Base-by-base conservation (phyloP, 2,797 vertebrate genomes). In the Sebastes steindachneri region DNA sequence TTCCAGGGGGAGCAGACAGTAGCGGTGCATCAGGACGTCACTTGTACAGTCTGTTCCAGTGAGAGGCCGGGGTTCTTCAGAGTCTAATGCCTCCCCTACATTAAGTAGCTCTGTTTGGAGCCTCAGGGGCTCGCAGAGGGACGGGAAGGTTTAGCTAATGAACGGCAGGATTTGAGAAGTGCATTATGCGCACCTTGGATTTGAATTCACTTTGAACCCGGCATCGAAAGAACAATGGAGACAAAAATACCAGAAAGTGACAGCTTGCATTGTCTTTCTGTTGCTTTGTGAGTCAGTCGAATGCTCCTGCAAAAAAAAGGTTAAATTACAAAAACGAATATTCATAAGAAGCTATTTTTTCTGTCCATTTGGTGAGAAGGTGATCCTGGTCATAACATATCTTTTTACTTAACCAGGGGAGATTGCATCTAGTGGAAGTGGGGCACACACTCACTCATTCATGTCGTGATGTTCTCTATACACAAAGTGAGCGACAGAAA, bases 1-100 rank as follows among this genome's bases (percentile, higher is more conserved):
- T 25, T 82, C 65, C 58, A 1, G 17, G 29, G 67, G 75, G 74
- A 83, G 77, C 69, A 41, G 66, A 21, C 3, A 8, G 57, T 15
- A 33, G 72, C 12, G 11, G 60, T 21, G 45, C 29, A 66, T 60
- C 62, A 48, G 72, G 69, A 68, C 54, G 29, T 58, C 67, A 25
- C 77, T 55, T 25, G 65, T 67, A 69, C 82, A 69, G 51, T 31
- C 25, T 67, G 78, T 64, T 81, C 51, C 6, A 62, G 74, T 41
- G 53, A 65, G 75, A 70, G 67, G 23, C 25, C 10, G 57, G 26
- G 60, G 35, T 77, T 62, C 67, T 78, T 76, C 51, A 48, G 55
- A 53, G 62, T 76, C 51, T 21, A 45, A 69, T 41, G 70, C 59
- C 64, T 63, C n/a, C 76, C 54, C 63, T 65, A 25, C 48, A 37